A percentile compares a stretch with the other conserved stretches of the same genome.
phyloP scores from a whole-genome alignment of 2,113 vertebrate genomes.

The Reinhardtius hippoglossoides region DNA sequence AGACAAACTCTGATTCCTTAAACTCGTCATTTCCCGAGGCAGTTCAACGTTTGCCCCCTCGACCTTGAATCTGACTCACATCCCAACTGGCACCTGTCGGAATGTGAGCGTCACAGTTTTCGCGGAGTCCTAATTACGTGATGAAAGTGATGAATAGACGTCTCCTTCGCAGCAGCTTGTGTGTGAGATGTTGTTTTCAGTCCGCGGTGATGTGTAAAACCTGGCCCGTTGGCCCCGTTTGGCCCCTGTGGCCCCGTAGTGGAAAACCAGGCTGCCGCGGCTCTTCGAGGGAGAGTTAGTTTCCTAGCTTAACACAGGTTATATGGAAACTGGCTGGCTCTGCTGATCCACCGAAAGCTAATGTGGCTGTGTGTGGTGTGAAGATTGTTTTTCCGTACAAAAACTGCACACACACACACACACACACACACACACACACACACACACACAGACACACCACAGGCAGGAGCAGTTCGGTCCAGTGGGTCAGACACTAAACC shows the following conservation, averaged over 20 bases:
- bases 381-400: constrained; percentile 70
- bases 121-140: no score
- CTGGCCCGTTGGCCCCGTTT: constrained; percentile 17
- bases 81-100: no score
- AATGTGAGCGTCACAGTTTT: no score
- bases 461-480: constrained; percentile 48
- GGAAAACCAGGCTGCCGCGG: constrained; percentile 55
- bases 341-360: constrained; percentile 60
- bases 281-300: constrained; percentile 53
- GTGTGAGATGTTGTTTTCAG: constrained; percentile 3
- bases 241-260: constrained; percentile 46
- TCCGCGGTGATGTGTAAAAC: constrained; percentile 3
- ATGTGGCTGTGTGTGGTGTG: constrained; percentile 69
- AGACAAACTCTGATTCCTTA: no score
- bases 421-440: constrained; percentile 41
- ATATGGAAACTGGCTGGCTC: constrained; percentile 71
- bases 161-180: no score
- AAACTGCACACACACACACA: constrained; percentile 51
- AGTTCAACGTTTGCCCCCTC: no score
- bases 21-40: no score
- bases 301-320: constrained; percentile 64
- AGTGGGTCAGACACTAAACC: constrained; percentile 52
- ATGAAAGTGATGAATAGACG: no score
- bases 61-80: no score
- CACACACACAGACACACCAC: constrained; percentile 3